Base-by-base conservation (phyloP, 2,888 invertebrate genomes). In the Hirtodrosophila trivittata region DNA sequence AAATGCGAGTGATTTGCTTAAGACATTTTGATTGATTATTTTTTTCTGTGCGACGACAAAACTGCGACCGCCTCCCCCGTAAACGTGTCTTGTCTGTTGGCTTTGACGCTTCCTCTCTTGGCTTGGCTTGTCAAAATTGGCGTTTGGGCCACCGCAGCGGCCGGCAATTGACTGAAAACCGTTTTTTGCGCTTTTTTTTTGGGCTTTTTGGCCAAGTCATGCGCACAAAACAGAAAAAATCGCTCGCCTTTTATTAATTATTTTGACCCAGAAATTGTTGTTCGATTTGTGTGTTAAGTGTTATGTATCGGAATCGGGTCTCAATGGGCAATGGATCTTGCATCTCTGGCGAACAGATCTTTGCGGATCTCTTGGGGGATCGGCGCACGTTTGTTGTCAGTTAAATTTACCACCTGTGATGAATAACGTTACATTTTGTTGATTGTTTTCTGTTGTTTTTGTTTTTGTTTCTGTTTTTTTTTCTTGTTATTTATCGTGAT, bases 21-120 rank as follows among this genome's bases (percentile, higher is more conserved):
- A 85, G 83, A 86, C 83, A 82, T 82, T 87, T 83, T 83, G 87
- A 83, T 83, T 83, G 87, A 83, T 83, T 87, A 85, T 87, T 85
- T 74, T 51, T 37, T 13, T 50, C 28, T 70, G 69, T 70, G 75
- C 72, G 80, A 69, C 80, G 62, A 83, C 75, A 71, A 72, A 85
- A 63, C 63, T 46, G 70, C 39, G 58, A 54, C 42, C 37, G 38
- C 41, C 46, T 39, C 30, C 14, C 21, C 14, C 42, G 14, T 8
- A 8, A 38, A 38, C 6, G 38, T 4, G 14, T 18, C 12, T 7
- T 16, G 16, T 21, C 5, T 21, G 7, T 28, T 28, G 4, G 8
- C 6, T 35, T 35, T 21, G 18, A 52, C 43, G 68, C 70, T 74
- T 70, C 70, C 74, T 70, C 73, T 70, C 73, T 46, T 35, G 60